Conservation (phyloP, 1,140 invertebrate genomes). For the Streblospio benedicti region DNA sequence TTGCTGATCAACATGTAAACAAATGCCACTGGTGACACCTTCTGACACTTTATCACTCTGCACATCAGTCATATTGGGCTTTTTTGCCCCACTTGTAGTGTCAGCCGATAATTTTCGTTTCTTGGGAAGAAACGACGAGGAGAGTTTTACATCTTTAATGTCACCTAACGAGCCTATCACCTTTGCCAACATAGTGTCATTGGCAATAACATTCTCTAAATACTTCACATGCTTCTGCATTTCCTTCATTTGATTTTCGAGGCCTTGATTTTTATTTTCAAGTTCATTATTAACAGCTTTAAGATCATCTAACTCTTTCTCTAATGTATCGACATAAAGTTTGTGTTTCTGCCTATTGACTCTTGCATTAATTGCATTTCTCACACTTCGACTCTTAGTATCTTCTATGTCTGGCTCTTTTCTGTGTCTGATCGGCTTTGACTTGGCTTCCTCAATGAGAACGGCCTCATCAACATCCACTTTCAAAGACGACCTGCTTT, state of each 20-base stretch:
- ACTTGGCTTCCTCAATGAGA: slow-evolving; percentile 14
- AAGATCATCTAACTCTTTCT: slow-evolving; percentile 28
- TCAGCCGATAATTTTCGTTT: slow-evolving; percentile 29
- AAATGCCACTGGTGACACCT: slow-evolving; percentile 27
- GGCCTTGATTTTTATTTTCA: slow-evolving; percentile 16
- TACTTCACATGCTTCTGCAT: slow-evolving; percentile 35
- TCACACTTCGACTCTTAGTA: slow-evolving; percentile 29
- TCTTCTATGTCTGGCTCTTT: slow-evolving; percentile 21
- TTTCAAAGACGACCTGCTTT: slow-evolving; percentile 6
- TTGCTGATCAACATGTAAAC: slow-evolving; percentile 37
- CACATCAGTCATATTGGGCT: background rate
- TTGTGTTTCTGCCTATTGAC: slow-evolving; percentile 41
- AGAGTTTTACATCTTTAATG: slow-evolving; percentile 31
- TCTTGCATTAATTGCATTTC: slow-evolving; percentile 38
- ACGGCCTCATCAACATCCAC: slow-evolving; percentile 30
- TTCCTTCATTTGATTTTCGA: slow-evolving; percentile 20
- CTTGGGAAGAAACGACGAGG: slow-evolving; percentile 23
- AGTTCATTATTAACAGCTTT: slow-evolving; percentile 27
- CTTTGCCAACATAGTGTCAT: slow-evolving; percentile 34
- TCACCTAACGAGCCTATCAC: slow-evolving; percentile 36
- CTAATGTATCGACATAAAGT: slow-evolving; percentile 30
- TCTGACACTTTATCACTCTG: slow-evolving; percentile 1
- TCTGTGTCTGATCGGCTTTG: slow-evolving; percentile 17
- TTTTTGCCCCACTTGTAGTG: slow-evolving; percentile 10
- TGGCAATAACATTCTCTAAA: slow-evolving; percentile 36